Conservation (phyloP, 2,888 invertebrate species). For the Leuctra nigra region DNA sequence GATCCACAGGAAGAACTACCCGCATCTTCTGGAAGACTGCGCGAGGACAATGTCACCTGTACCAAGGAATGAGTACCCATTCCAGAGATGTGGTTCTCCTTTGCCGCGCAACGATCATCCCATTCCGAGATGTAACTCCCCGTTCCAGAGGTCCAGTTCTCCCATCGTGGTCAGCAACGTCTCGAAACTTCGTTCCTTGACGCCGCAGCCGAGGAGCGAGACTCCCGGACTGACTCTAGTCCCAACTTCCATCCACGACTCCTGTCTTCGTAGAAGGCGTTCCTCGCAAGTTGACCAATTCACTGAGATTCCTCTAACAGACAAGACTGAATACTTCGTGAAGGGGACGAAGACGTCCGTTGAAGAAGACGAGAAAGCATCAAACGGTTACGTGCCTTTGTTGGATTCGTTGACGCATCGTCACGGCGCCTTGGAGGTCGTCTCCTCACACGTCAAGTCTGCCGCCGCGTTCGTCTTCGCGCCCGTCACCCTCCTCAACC, state of each 20-base stretch:
- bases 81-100: neutral
- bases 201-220: neutral
- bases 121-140: constrained; percentile 5
- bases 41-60: neutral
- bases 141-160: neutral
- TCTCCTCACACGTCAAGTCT: neutral
- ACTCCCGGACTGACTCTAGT: neutral
- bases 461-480: constrained; percentile 17
- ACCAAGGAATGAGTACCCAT: neutral
- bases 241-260: neutral
- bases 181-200: neutral
- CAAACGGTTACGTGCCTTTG: neutral
- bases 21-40: neutral
- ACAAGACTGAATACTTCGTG: neutral
- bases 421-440: neutral
- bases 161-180: neutral
- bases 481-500: constrained; percentile 32
- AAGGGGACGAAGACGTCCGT: neutral
- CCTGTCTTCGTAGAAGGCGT: neutral
- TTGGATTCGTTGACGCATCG: neutral
- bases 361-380: neutral
- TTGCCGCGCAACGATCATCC: constrained; percentile 5
- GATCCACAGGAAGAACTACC: constrained; percentile 14
- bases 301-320: neutral
- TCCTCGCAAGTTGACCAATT: neutral